Conservation (phyloP, 2,797 vertebrate genomes). For the Crax fasciolata region DNA sequence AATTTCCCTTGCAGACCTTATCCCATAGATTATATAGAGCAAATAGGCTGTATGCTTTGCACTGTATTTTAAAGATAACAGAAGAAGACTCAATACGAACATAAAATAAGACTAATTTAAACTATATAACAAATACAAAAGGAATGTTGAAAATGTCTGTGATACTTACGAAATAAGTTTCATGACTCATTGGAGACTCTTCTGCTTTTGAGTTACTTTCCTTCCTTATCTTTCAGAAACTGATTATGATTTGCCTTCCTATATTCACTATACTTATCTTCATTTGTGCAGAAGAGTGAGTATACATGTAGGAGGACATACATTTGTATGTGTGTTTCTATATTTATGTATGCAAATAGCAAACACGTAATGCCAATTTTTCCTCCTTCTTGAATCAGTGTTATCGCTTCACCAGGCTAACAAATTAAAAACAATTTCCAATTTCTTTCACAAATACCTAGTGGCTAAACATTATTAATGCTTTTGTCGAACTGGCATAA, state of each 20-base stretch:
- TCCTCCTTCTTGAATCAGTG: conserved; percentile 49
- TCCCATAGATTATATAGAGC: conserved; percentile 47
- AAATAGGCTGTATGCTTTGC: conserved; percentile 14
- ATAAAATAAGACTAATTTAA: conserved; percentile 75
- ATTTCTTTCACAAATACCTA: conserved; percentile 78
- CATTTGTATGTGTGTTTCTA: background rate
- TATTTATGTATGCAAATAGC: conserved; percentile 63
- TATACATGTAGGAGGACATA: background rate
- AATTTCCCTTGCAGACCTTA: conserved; percentile 37
- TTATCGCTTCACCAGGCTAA: conserved; percentile 74
- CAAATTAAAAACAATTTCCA: conserved; percentile 80
- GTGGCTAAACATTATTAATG: conserved; percentile 82
- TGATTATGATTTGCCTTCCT: conserved; percentile 20
- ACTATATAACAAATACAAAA: conserved; percentile 60
- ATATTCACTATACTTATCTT: conserved; percentile 33
- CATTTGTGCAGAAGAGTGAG: background rate
- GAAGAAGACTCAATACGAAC: conserved; percentile 59
- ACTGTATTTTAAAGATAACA: conserved; percentile 14
- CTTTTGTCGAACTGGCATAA: conserved; percentile 75
- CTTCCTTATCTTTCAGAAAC: conserved; percentile 47
- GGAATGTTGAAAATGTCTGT: conserved; percentile 60
- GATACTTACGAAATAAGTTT: conserved; percentile 66
- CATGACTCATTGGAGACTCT: conserved; percentile 41
- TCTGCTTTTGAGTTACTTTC: conserved; percentile 47
- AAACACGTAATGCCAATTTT: background rate